phyloP scores from a whole-genome alignment of 2,888 invertebrate genomes.

The Fragum whitleyi region DNA sequence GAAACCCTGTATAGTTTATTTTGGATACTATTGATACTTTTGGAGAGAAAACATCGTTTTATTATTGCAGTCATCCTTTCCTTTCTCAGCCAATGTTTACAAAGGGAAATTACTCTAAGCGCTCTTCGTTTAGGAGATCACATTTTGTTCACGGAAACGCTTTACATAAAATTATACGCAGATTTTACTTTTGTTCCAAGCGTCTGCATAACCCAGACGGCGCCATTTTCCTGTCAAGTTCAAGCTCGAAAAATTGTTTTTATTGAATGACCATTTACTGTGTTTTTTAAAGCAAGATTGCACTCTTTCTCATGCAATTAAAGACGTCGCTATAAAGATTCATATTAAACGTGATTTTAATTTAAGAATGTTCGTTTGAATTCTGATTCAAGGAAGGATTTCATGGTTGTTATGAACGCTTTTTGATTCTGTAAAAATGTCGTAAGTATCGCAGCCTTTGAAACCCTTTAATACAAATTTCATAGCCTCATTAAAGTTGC shows the following conservation, averaged over 20 bases:
- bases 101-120: slow-evolving; percentile 9
- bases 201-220: neutral
- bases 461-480: no score
- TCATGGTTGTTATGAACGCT: slow-evolving; percentile 19
- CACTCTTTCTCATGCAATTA: no score
- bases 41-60: slow-evolving; percentile 16
- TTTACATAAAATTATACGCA: neutral
- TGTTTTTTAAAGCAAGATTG: neutral
- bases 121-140: neutral
- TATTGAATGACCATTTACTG: neutral
- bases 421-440: neutral
- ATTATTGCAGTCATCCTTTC: slow-evolving; percentile 2
- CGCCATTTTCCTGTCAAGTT: slow-evolving; percentile 20
- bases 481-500: no score
- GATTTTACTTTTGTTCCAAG: neutral
- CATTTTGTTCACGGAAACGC: neutral
- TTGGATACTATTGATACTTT: neutral
- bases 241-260: slow-evolving; percentile 12
- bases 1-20: neutral
- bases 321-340: no score
- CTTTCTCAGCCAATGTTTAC: neutral
- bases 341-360: no score
- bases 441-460: slow-evolving; percentile 4
- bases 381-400: neutral
- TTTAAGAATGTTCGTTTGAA: no score